Evolutionary conservation across 1,140 invertebrate genomes (phyloP).

Genomic region (Drosophila sproati): DNA sequence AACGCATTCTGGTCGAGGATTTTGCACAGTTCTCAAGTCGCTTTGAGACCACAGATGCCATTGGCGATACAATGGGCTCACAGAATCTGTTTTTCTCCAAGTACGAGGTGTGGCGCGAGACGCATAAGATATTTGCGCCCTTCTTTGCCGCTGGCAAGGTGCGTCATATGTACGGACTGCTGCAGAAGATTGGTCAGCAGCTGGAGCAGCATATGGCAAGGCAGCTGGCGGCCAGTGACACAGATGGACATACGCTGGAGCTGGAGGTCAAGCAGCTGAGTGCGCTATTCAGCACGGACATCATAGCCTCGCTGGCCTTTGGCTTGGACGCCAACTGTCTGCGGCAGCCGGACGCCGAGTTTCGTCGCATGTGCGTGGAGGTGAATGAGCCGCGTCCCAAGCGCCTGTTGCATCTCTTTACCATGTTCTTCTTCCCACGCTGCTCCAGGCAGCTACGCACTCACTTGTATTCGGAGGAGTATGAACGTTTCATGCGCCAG

Average conservation of each 20-base stretch:
- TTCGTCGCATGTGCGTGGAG: constrained; percentile 82
- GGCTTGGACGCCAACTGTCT: constrained; percentile 86
- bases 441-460: constrained; percentile 50
- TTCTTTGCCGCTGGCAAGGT: constrained; percentile 69
- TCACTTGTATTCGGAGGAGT: constrained; percentile 68
- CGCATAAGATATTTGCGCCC: constrained; percentile 71
- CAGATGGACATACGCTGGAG: constrained; percentile 20
- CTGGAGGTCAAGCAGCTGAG: constrained; percentile 71
- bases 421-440: constrained; percentile 84
- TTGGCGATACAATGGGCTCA: constrained; percentile 64
- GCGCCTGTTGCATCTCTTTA: constrained; percentile 72
- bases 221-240: constrained; percentile 8
- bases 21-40: constrained; percentile 79
- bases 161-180: constrained; percentile 65
- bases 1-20: constrained; percentile 85
- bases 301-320: constrained; percentile 87
- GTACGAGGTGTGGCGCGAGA: constrained; percentile 68
- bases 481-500: constrained; percentile 75
- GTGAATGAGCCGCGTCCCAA: constrained; percentile 81
- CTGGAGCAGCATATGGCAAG: constrained; percentile 61
- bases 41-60: constrained; percentile 67
- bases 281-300: constrained; percentile 85
- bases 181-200: constrained; percentile 64
- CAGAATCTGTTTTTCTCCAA: constrained; percentile 75
- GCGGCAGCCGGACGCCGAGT: constrained; percentile 85